Conservation (phyloP, 2,797 vertebrate genomes). For the Benthosema pterotum region DNA sequence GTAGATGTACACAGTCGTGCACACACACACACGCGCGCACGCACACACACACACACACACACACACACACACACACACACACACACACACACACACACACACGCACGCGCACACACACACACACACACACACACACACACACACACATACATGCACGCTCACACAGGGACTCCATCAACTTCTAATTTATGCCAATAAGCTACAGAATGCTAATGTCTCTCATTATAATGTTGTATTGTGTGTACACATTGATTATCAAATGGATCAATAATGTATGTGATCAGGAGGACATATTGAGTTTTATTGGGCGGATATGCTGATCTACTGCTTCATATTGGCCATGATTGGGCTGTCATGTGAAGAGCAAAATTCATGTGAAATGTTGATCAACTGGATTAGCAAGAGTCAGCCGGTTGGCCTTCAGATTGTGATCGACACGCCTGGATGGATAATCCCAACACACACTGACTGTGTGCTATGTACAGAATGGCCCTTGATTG, state of each 20-base stretch:
- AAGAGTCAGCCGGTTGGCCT: conserved; percentile 16
- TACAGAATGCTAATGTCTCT: no score
- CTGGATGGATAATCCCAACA: conserved; percentile 26
- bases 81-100: neutral
- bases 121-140: neutral
- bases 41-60: no score
- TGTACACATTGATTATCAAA: no score
- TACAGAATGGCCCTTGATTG: neutral
- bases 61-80: neutral
- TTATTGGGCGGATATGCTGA: neutral
- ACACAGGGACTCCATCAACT: neutral
- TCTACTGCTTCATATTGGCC: conserved; percentile 1
- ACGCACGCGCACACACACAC: neutral
- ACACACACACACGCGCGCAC: neutral
- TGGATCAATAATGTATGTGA: no score
- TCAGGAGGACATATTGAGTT: no score
- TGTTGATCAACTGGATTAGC: conserved; percentile 28
- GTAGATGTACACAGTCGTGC: neutral
- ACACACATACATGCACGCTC: neutral
- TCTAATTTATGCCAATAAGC: no score
- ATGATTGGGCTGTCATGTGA: conserved; percentile 1
- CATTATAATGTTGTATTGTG: no score
- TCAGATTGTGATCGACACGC: neutral
- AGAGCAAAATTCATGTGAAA: neutral
- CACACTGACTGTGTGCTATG: conserved; percentile 12